phyloP scores from a whole-genome alignment of 2,797 vertebrate genomes.

The Florisuga fusca region DNA sequence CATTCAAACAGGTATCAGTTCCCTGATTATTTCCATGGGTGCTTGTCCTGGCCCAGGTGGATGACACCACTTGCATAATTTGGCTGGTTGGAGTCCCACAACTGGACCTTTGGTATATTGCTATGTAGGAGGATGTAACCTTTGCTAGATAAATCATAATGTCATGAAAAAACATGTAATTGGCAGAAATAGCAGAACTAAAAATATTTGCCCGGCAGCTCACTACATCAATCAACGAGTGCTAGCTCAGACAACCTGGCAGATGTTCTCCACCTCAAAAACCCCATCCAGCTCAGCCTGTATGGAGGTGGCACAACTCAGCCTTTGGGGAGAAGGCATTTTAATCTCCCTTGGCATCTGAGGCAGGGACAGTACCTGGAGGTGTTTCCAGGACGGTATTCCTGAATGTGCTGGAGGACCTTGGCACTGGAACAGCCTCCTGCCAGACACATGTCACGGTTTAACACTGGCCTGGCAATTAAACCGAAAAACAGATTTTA shows the following conservation, averaged over 20 bases:
- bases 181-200: neutral
- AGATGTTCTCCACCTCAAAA: neutral
- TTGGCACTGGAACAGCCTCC: too few species aligned
- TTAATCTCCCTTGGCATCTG: neutral
- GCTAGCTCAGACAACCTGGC: neutral
- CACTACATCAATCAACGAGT: neutral
- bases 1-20: neutral
- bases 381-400: neutral
- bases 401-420: neutral
- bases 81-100: neutral
- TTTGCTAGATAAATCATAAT: neutral
- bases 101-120: neutral
- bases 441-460: accelerated
- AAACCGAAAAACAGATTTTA: too few species aligned
- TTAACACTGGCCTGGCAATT: too few species aligned
- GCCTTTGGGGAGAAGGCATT: neutral
- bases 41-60: neutral
- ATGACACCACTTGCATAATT: neutral
- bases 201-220: neutral
- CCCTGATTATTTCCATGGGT: neutral
- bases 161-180: neutral
- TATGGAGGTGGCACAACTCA: neutral
- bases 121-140: neutral
- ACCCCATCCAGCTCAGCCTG: neutral
- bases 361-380: neutral